A percentile compares a stretch with the other conserved stretches of the same genome.
phyloP scores from a whole-genome alignment of 2,113 vertebrate genomes.

The Sinosuthora webbiana region DNA sequence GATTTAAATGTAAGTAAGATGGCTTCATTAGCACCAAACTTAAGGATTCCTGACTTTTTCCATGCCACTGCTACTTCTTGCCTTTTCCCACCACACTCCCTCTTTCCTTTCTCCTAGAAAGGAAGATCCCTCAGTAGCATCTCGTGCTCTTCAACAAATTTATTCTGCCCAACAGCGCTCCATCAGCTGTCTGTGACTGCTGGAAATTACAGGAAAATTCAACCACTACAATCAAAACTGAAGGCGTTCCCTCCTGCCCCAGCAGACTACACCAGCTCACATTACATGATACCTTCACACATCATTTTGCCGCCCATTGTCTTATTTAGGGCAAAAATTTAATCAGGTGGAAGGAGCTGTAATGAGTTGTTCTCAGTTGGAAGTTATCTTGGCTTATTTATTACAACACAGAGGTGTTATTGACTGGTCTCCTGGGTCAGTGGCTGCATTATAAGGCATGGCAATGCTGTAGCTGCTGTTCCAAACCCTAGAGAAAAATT shows the following conservation, averaged over 20 bases:
- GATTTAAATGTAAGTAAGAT: not conserved
- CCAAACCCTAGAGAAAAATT: not conserved
- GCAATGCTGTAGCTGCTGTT: not conserved
- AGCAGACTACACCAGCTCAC: not conserved
- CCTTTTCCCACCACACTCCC: not conserved
- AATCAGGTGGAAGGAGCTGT: slow-evolving; percentile 29
- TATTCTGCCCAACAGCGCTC: not conserved
- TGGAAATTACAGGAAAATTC: not conserved
- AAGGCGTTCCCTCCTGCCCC: not conserved
- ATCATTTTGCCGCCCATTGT: not conserved
- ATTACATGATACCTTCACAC: not conserved
- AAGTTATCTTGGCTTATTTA: slow-evolving; percentile 14
- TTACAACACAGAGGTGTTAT: not conserved
- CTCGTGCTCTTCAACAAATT: not conserved
- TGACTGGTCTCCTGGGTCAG: slow-evolving; percentile 20
- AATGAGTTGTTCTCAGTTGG: slow-evolving; percentile 6
- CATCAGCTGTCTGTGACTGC: not conserved
- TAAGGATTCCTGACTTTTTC: not conserved
- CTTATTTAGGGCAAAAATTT: slow-evolving; percentile 23
- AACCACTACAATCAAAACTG: not conserved
- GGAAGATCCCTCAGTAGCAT: not conserved
- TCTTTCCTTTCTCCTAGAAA: not conserved
- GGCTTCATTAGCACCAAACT: not conserved
- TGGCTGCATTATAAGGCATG: not conserved
- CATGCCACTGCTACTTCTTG: accelerated